Evolutionary conservation across 2,797 vertebrate genomes (phyloP).

Genomic region (Ptychobarbus kaznakovi): DNA sequence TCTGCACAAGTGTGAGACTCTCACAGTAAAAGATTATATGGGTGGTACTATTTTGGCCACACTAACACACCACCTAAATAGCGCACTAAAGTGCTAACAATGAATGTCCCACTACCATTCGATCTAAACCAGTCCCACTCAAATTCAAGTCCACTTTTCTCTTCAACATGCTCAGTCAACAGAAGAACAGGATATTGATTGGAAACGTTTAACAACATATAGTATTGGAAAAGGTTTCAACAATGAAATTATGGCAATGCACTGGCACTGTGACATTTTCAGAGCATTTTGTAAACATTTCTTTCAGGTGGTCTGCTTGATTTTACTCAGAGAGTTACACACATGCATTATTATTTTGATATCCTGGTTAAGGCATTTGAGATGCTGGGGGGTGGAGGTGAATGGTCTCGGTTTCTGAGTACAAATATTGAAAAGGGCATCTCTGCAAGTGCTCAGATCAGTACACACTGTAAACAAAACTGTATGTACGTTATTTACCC

Average conservation of each 20-base stretch:
- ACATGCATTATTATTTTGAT: not conserved
- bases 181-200: not conserved
- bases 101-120: not conserved
- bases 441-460: not conserved
- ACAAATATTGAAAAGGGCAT: not conserved
- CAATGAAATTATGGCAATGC: not conserved
- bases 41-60: constrained; percentile 2
- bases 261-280: not conserved
- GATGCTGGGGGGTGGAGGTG: no score
- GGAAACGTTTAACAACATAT: not conserved
- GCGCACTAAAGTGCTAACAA: not conserved
- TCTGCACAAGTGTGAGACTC: not conserved
- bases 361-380: not conserved
- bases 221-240: not conserved
- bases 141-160: not conserved
- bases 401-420: not conserved
- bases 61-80: constrained; percentile 25
- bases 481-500: not conserved
- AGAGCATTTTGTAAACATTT: not conserved
- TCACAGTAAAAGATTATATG: not conserved
- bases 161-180: not conserved
- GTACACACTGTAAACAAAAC: not conserved
- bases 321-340: not conserved
- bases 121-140: not conserved
- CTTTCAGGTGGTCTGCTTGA: not conserved